These are phyloP conservation scores for Rhagium mordax DNA, from an alignment of 2,888 invertebrate species.

Conservation along the genomic window DNA sequence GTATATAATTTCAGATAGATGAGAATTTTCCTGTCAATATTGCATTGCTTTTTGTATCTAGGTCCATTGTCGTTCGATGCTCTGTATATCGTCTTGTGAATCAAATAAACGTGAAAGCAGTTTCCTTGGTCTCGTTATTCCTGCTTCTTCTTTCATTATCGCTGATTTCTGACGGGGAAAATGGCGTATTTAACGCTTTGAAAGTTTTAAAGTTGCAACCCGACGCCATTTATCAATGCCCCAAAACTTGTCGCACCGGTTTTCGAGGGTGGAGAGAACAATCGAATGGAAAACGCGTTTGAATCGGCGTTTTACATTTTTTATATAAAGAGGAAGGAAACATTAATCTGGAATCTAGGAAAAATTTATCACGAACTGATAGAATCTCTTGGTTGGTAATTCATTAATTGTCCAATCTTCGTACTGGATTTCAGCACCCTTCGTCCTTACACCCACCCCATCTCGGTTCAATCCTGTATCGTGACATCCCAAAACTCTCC, in stretches of 20 bases:
- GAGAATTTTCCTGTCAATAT: too few species aligned
- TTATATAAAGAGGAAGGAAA: neutral
- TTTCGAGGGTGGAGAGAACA: neutral
- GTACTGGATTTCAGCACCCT: too few species aligned
- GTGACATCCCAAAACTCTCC: too few species aligned
- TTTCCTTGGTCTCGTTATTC: neutral
- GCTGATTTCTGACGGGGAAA: neutral
- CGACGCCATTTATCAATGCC: neutral
- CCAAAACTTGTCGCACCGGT: neutral
- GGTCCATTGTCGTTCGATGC: neutral
- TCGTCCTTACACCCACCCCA: too few species aligned
- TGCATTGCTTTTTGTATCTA: too few species aligned
- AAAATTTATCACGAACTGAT: too few species aligned
- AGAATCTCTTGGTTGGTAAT: too few species aligned
- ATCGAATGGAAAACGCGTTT: neutral
- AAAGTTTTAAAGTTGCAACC: neutral
- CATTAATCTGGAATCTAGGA: too few species aligned
- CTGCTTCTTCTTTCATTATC: neutral
- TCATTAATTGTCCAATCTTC: too few species aligned
- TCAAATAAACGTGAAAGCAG: neutral
- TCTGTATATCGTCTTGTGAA: neutral
- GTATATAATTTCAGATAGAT: too few species aligned
- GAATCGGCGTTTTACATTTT: neutral
- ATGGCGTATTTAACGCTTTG: neutral
- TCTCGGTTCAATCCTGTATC: neutral